Conservation (phyloP, 30 jellyfish, hydroid and myxozoan species). For the Aurelia coerulea region DNA sequence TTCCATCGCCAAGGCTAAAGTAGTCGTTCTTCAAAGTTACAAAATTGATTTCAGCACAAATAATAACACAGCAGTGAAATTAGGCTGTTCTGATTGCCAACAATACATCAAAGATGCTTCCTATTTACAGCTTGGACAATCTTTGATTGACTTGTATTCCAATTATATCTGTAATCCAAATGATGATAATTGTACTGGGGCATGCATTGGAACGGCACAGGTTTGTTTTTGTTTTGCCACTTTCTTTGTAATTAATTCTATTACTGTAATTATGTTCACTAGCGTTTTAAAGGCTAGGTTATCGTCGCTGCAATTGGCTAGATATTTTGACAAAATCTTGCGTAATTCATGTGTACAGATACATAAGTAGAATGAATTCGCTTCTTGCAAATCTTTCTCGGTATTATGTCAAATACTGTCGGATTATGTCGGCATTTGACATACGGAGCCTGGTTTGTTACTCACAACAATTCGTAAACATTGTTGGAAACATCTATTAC, state of each 20-base stretch:
- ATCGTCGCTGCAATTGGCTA: too few relatives aligned
- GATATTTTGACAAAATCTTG: too few relatives aligned
- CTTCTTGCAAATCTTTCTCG: too few relatives aligned
- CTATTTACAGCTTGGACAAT: constrained; percentile 29
- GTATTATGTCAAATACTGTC: too few relatives aligned
- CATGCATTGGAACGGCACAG: constrained; percentile 67
- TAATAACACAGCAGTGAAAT: constrained; percentile 17
- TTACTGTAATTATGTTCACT: not conserved
- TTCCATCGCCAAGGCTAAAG: constrained; percentile 46
- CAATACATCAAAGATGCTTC: constrained; percentile 32
- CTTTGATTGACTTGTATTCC: constrained; percentile 19
- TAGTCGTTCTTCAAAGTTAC: constrained; percentile 38
- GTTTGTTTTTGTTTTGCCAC: constrained; percentile 1
- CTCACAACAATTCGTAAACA: too few relatives aligned
- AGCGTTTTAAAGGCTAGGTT: not conserved
- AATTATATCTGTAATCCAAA: constrained; percentile 52
- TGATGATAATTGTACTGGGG: constrained; percentile 56
- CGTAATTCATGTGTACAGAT: too few relatives aligned
- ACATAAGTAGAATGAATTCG: too few relatives aligned
- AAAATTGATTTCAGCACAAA: constrained; percentile 7
- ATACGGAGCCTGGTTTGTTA: too few relatives aligned
- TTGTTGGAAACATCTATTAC: too few relatives aligned
- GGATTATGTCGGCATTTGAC: too few relatives aligned
- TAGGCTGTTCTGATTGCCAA: constrained; percentile 66
- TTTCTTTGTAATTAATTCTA: not conserved